Conservation (phyloP, 2,113 vertebrate genomes). For the Cavia aperea region DNA sequence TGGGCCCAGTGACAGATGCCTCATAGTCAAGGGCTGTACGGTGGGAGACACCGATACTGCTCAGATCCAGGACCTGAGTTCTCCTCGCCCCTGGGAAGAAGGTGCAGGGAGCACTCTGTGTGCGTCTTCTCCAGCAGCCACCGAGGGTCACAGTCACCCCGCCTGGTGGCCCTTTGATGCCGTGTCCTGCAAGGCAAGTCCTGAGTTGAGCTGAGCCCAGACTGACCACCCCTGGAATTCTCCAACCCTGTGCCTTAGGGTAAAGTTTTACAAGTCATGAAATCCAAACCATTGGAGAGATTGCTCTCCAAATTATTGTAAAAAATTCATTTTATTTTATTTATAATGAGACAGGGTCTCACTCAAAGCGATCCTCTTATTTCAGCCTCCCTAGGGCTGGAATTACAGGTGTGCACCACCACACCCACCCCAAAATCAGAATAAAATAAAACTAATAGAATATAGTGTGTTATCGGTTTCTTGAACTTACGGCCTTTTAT, state of each 20-base stretch:
- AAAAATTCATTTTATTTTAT: background rate
- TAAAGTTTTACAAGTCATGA: background rate
- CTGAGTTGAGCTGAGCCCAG: background rate
- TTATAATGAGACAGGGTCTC: background rate
- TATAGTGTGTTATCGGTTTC: background rate
- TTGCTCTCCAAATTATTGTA: background rate
- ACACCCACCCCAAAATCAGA: background rate
- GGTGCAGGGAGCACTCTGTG: rapidly evolving
- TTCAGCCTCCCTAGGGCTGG: background rate
- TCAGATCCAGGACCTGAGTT: background rate
- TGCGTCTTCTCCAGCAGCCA: too few relatives aligned
- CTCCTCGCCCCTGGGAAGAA: background rate
- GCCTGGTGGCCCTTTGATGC: rapidly evolving
- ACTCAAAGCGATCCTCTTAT: background rate
- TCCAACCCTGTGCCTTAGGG: background rate
- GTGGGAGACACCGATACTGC: background rate
- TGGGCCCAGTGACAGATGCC: background rate
- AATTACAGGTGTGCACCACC: background rate
- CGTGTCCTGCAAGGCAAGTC: background rate
- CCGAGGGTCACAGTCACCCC: too few relatives aligned
- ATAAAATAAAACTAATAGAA: background rate
- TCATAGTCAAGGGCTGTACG: background rate
- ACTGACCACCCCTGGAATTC: background rate
- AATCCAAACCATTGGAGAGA: background rate
- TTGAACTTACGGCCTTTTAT: background rate